These are phyloP conservation scores for Chromoteleia sp. DNA, from an alignment of 2,888 invertebrate genomes.

Conservation along the genomic window DNA sequence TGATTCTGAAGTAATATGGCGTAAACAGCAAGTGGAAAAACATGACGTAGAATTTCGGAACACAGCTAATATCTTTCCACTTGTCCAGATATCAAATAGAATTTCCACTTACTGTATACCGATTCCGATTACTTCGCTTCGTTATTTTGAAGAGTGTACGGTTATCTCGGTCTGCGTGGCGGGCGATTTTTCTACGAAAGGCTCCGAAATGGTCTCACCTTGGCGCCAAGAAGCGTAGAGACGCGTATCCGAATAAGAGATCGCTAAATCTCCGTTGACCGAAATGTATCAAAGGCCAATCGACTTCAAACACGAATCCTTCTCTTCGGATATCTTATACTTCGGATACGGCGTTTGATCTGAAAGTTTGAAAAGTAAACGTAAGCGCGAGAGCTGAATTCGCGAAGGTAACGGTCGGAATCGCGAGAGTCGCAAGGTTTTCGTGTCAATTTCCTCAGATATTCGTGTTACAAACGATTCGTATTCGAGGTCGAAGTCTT, in stretches of 20 bases:
- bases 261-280: conserved; percentile 2
- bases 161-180: too few species aligned
- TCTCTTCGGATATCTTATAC: not conserved
- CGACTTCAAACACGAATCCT: conserved; percentile 16
- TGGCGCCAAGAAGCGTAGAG: too few species aligned
- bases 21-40: too few species aligned
- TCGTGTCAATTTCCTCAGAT: conserved; percentile 6
- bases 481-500: not conserved
- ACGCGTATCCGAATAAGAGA: not conserved
- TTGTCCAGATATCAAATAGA: too few species aligned
- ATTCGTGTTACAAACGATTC: conserved; percentile 12
- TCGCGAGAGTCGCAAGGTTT: not conserved
- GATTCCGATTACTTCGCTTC: too few species aligned
- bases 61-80: too few species aligned
- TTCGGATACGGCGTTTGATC: conserved; percentile 8
- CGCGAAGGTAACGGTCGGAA: conserved; percentile 17
- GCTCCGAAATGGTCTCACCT: too few species aligned
- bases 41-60: too few species aligned
- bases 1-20: too few species aligned
- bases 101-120: too few species aligned
- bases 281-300: conserved; percentile 18
- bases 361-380: conserved; percentile 9
- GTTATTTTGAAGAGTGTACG: too few species aligned
- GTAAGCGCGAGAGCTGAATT: not conserved
- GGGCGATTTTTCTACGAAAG: too few species aligned